Conservation (phyloP, 2,888 invertebrate species). For the Lottia gigantea region DNA sequence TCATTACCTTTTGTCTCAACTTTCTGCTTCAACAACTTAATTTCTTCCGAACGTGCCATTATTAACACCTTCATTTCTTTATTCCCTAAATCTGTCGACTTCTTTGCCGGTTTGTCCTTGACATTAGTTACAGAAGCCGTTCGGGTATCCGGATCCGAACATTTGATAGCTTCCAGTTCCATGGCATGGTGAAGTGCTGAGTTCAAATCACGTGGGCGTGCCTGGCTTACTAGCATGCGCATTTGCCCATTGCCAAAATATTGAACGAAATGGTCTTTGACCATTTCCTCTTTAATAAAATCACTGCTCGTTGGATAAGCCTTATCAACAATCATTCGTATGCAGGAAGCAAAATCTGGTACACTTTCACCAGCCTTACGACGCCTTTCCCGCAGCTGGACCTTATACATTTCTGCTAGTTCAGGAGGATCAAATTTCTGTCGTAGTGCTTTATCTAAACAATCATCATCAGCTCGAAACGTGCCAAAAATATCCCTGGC, state of each 20-base stretch:
- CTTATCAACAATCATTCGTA: neutral
- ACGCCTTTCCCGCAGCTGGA: neutral
- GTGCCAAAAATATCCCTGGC: neutral
- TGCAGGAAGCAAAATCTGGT: neutral
- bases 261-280: neutral
- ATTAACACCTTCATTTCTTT: neutral
- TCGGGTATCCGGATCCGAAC: neutral
- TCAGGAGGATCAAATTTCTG: constrained; percentile 3
- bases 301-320: neutral
- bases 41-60: no score
- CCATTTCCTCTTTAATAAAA: neutral
- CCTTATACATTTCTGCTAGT: neutral
- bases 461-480: neutral
- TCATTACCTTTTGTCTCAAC: no score
- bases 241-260: neutral
- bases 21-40: neutral
- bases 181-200: no score
- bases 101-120: neutral
- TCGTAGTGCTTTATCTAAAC: neutral
- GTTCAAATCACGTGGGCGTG: no score
- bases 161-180: neutral
- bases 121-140: neutral
- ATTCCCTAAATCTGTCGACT: neutral
- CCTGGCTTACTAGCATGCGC: neutral
- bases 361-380: neutral